These are phyloP conservation scores for Heliconius eleuchia DNA, from an alignment of 1,140 invertebrate genomes.

Conservation along the genomic window DNA sequence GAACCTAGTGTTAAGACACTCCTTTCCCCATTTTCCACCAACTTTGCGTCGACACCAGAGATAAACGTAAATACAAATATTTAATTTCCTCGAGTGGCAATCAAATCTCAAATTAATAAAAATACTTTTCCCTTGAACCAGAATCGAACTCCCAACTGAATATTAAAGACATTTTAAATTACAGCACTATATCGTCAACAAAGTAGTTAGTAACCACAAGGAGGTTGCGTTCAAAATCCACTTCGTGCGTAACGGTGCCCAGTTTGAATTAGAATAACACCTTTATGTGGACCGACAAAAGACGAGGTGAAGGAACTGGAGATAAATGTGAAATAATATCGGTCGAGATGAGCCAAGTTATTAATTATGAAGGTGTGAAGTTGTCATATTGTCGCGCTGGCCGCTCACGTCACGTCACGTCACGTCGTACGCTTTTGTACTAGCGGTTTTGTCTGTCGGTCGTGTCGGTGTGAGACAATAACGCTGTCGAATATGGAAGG, in stretches of 20 bases:
- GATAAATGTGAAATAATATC: slow-evolving; percentile 80
- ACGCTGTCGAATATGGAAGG: slow-evolving; percentile 53
- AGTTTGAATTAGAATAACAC: slow-evolving; percentile 75
- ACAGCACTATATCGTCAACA: background rate
- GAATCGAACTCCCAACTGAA: background rate
- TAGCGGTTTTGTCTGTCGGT: slow-evolving; percentile 60
- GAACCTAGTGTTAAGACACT: too few relatives aligned
- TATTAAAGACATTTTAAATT: background rate
- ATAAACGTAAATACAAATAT: too few relatives aligned
- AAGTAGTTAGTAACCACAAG: slow-evolving; percentile 50
- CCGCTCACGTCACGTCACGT: slow-evolving; percentile 51
- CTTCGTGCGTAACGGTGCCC: slow-evolving; percentile 75
- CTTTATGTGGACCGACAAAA: slow-evolving; percentile 71
- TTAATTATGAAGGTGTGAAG: slow-evolving; percentile 79
- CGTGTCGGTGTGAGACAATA: slow-evolving; percentile 66
- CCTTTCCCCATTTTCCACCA: too few relatives aligned
- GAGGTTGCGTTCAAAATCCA: slow-evolving; percentile 47
- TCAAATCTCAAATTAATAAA: background rate
- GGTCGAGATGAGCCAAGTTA: slow-evolving; percentile 74
- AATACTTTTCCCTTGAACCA: background rate
- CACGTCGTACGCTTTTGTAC: slow-evolving; percentile 61
- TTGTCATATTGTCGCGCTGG: slow-evolving; percentile 70
- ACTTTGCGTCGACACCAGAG: too few relatives aligned
- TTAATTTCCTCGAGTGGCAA: too few relatives aligned
- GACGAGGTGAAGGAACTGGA: slow-evolving; percentile 73